A percentile compares a stretch with the other conserved stretches of the same genome.
These are phyloP conservation scores for Lasioglossum figueresi DNA, from an alignment of 2,888 invertebrate species.

Conservation along the genomic window DNA sequence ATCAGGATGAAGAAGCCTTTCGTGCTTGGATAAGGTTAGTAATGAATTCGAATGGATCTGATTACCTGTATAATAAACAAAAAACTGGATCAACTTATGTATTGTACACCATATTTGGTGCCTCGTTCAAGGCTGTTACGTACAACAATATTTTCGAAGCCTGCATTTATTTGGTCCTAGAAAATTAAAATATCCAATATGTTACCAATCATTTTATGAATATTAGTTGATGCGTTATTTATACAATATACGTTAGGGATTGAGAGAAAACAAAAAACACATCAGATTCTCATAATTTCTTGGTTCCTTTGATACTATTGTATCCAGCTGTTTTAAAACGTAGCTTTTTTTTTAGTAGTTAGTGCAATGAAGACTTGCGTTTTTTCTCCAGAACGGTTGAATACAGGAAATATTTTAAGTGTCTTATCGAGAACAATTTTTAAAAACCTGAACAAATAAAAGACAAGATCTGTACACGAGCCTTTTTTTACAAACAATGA, in stretches of 20 bases:
- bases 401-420: conserved; percentile 45
- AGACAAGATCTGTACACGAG: conserved; percentile 30
- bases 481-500: conserved; percentile 25
- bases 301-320: conserved; percentile 52
- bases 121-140: conserved; percentile 32
- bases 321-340: conserved; percentile 38
- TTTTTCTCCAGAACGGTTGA: conserved; percentile 47
- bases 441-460: conserved; percentile 24
- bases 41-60: conserved; percentile 47
- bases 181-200: conserved; percentile 33
- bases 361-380: conserved; percentile 61
- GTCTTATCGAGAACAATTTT: conserved; percentile 40
- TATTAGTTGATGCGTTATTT: conserved; percentile 55
- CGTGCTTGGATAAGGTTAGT: conserved; percentile 23
- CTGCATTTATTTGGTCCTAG: conserved; percentile 59
- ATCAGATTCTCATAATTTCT: conserved; percentile 41
- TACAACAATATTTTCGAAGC: conserved; percentile 42
- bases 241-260: conserved; percentile 43
- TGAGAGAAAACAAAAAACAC: conserved; percentile 13
- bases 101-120: conserved; percentile 41
- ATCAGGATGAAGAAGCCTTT: conserved; percentile 44
- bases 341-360: conserved; percentile 54
- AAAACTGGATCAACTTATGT: conserved; percentile 44
- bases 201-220: conserved; percentile 55
- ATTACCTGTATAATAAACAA: conserved; percentile 26